Conservation (phyloP, 2,113 vertebrate species). For the Elachura formosa region DNA sequence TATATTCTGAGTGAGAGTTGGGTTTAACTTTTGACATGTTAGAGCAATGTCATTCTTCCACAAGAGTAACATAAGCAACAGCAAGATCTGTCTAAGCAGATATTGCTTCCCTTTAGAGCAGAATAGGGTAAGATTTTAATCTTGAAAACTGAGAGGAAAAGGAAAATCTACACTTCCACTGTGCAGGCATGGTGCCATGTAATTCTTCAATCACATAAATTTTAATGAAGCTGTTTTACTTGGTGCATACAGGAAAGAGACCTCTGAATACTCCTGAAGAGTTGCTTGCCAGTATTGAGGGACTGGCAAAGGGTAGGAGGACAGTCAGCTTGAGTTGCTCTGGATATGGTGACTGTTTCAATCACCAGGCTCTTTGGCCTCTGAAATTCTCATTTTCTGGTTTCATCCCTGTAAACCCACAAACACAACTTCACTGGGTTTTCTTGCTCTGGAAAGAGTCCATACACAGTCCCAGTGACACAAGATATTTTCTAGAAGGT, state of each 20-base stretch:
- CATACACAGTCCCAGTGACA: background rate
- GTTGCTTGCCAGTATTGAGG: background rate
- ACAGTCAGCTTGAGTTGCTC: background rate
- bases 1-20: background rate
- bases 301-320: background rate
- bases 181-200: background rate
- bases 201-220: background rate
- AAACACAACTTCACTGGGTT: rapidly evolving
- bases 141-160: background rate
- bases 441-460: background rate
- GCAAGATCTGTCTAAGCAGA: background rate
- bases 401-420: background rate
- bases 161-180: background rate
- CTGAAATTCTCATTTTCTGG: background rate
- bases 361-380: rapidly evolving
- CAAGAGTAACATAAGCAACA: background rate
- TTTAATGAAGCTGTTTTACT: background rate
- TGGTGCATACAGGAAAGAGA: background rate
- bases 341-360: rapidly evolving
- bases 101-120: background rate
- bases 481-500: background rate
- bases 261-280: rapidly evolving
- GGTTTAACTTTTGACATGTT: background rate
- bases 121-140: background rate
- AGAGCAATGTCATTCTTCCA: background rate